Evolutionary conservation across 1,140 invertebrate species (phyloP).

Genomic region (Harlomillsia oculata): DNA sequence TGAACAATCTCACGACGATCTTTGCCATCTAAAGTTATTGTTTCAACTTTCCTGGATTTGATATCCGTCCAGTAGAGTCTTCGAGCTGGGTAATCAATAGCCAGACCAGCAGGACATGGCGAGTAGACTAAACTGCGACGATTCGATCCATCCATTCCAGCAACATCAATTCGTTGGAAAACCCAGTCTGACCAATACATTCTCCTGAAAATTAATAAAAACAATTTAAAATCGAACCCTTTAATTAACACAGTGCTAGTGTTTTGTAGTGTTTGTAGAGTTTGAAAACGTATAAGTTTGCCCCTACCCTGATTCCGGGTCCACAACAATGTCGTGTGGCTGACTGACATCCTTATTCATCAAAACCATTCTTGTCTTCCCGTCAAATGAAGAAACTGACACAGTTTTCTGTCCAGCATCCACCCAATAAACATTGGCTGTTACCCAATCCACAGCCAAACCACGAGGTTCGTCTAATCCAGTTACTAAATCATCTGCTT

Average conservation of each 20-base stretch:
- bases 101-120: conserved; percentile 55
- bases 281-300: too few relatives aligned
- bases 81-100: conserved; percentile 56
- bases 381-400: conserved; percentile 51
- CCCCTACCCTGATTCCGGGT: conserved; percentile 54
- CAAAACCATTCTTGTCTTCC: conserved; percentile 48
- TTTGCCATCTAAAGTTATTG: conserved; percentile 61
- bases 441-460: conserved; percentile 66
- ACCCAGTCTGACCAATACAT: conserved; percentile 45
- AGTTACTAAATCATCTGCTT: conserved; percentile 28
- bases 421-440: conserved; percentile 57
- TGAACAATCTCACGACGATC: conserved; percentile 54
- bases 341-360: conserved; percentile 50
- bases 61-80: conserved; percentile 69
- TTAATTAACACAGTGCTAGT: too few relatives aligned
- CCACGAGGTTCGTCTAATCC: conserved; percentile 55
- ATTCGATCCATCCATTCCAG: conserved; percentile 56
- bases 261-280: too few relatives aligned
- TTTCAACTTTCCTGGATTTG: conserved; percentile 61
- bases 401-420: conserved; percentile 49
- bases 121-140: conserved; percentile 48
- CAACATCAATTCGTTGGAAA: conserved; percentile 50
- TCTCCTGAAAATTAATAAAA: conserved; percentile 26
- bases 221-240: too few relatives aligned
- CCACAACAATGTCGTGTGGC: conserved; percentile 56